Evolutionary conservation across 2,888 invertebrate genomes (phyloP), one percentile per base, ranked within the genome.

Genomic region (Acrobasis repandana): DNA sequence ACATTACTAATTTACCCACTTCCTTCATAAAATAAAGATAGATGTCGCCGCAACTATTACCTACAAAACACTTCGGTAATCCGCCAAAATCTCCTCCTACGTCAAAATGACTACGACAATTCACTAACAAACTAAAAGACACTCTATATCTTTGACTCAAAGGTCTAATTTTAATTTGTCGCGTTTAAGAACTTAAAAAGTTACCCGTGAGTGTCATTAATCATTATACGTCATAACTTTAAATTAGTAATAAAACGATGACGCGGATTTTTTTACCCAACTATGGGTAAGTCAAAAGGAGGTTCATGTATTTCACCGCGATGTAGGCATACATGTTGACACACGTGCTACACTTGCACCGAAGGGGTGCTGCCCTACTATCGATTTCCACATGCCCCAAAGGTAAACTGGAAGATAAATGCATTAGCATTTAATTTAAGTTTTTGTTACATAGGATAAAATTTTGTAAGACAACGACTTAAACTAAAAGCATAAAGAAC

Each of bases 61-160:
- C 34, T 15, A 34, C 34, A 52, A 52, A 52, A 52, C 51, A 52
- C 15, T 52, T 52, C n/a, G 10, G 15, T 52, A 52, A 52, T 52
- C 52, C 52, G 2, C 16, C 52, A 15, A 52, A 52, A 52, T 52
- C 52, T 11, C 52, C 10, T 52, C 36, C 16, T 15, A 34, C 15
- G 16, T 11, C 36, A 6, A 52, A 52, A 34, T 36, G 9, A 18
- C 50, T 28, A 48, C 16, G 16, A 16, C 50, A 16, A 9, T 36
- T 9, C 0, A 28, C 36, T 36, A n/a, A 3, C 52, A 36, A 9
- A 36, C 52, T 52, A n/a, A 16, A 36, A 36, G 9, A 8, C 3
- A 54, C 38, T 38, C 38, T 54, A 54, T 20, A 28, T 20, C 16
- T 6, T 8, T 16, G 38, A 9, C 11, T 0, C 11, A 11, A 36